Percentiles rank a stretch among this genome's conserved stretches.
These are phyloP conservation scores for Trematocara variabile DNA, from an alignment of 2,113 vertebrate species.

Conservation along the genomic window DNA sequence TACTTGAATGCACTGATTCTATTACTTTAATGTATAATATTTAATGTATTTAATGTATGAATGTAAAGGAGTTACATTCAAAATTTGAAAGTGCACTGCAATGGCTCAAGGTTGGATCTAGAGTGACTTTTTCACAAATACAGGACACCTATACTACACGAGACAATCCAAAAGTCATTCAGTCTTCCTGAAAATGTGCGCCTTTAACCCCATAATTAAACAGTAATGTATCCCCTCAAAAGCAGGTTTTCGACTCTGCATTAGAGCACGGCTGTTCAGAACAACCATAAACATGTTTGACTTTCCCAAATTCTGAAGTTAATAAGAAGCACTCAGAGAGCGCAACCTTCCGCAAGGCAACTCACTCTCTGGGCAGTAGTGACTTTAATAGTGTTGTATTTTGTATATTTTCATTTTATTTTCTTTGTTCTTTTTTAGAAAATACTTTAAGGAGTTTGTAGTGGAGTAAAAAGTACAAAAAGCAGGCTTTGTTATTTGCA, in stretches of 20 bases:
- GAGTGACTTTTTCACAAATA: neutral
- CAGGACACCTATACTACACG: fast-evolving
- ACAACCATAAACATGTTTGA: neutral
- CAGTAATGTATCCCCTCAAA: neutral
- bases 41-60: neutral
- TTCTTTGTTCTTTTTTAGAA: neutral
- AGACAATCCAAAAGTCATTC: neutral
- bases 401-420: neutral
- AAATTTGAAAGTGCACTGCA: neutral
- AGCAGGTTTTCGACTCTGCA: neutral
- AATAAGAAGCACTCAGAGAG: neutral
- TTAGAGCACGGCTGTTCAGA: neutral
- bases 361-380: neutral
- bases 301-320: neutral
- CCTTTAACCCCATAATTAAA: neutral
- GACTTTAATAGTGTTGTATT: neutral
- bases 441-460: neutral
- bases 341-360: fast-evolving
- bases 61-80: neutral
- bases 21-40: neutral
- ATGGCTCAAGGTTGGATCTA: neutral
- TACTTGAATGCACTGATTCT: neutral
- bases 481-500: neutral
- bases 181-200: neutral
- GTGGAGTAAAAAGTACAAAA: neutral